Evolutionary conservation across 2,113 vertebrate species (phyloP), one percentile per base, ranked within the genome.

Genomic region (Cyanoliseus patagonus): DNA sequence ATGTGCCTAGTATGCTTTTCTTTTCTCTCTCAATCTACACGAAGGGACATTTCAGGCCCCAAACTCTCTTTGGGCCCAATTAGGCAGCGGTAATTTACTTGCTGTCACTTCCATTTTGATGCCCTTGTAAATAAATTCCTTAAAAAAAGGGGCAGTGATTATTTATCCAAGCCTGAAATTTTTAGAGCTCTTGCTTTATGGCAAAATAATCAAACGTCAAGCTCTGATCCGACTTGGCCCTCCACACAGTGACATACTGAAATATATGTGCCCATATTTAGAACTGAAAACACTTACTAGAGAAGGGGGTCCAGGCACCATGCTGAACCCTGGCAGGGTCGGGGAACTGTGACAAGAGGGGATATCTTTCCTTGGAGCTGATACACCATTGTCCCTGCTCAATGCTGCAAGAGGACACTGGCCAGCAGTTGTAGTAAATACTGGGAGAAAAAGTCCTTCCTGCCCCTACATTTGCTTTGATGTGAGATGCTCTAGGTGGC

Each of bases 11-110:
- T 39, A 39, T 35, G 51, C 28, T 92, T 95, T 85, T 64, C 24
- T 17, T 92, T 95, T 77, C 47, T 62, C 52, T 92, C 37, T 78
- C 86, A 90, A 1, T 69, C 82, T 75, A 79, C 5, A 1, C 47
- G 83, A 93, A 70, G 42, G 76, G 80, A 92, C 41, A 3, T 77
- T 96, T 95, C 55, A 94, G 63, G 63, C 83, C 70, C 44, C 52
- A 66, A 85, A 73, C 39, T 87, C 83, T 91, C 88, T 80, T 88
- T 87, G 86, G 47, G 70, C 78, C 61, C 80, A 97, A 95, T 97
- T 97, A 95, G 67, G 82, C 78, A 93, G 75, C 0, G 1, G 35
- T 87, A 95, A 97, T 95, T 87, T 92, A 79, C 88, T 96, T 95
- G 67, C 83, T 93, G 93, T 85, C 88, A 77, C 82, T 92, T 95